Conservation (phyloP, 2,888 invertebrate species). For the Drosophila mayaguana region DNA sequence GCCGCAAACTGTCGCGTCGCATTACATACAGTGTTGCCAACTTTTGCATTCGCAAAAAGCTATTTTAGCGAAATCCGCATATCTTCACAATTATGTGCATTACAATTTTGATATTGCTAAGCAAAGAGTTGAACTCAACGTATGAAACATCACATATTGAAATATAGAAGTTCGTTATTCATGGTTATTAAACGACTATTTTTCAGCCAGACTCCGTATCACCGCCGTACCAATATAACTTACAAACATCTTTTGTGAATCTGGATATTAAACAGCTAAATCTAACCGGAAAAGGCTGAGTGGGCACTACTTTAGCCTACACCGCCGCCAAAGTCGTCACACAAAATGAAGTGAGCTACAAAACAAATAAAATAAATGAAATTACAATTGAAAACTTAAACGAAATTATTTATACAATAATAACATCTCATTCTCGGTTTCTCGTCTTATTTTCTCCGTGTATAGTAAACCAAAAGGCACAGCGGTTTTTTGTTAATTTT, state of each 20-base stretch:
- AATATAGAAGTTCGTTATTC: background rate
- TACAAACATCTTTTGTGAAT: constrained; percentile 33
- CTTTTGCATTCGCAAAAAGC: constrained; percentile 48
- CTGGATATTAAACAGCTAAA: constrained; percentile 43
- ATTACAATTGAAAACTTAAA: constrained; percentile 8
- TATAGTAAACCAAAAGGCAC: constrained; percentile 66
- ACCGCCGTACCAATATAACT: constrained; percentile 24
- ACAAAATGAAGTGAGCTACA: constrained; percentile 73
- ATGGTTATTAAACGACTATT: constrained; percentile 6
- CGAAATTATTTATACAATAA: constrained; percentile 7
- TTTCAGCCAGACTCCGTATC: constrained; percentile 25
- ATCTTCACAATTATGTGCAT: background rate
- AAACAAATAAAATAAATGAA: constrained; percentile 28
- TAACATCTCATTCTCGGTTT: constrained; percentile 11
- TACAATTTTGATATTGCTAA: background rate
- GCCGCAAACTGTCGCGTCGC: constrained; percentile 71
- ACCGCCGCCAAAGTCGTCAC: constrained; percentile 61
- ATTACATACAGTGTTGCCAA: constrained; percentile 70
- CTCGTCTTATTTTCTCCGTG: background rate
- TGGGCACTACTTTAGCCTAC: constrained; percentile 65
- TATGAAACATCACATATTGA: background rate
- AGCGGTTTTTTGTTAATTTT: constrained; percentile 69
- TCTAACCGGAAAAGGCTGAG: constrained; percentile 58
- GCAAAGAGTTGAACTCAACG: background rate
- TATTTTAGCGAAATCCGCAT: constrained; percentile 5